Conservation (phyloP, 2,113 vertebrate genomes). For the Bubo scandiacus region DNA sequence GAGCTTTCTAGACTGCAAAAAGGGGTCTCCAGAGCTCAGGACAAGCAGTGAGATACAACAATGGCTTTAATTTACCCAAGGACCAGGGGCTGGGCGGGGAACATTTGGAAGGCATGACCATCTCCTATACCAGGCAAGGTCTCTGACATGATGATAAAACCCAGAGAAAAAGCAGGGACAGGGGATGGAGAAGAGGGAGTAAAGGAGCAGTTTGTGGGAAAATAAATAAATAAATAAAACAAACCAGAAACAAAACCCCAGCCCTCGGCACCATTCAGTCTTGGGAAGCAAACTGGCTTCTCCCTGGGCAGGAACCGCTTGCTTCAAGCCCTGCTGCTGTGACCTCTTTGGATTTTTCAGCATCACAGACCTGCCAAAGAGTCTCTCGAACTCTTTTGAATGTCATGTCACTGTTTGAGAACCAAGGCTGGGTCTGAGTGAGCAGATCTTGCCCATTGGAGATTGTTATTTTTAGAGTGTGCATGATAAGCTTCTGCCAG, state of each 20-base stretch:
- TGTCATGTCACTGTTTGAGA: slow-evolving; percentile 1
- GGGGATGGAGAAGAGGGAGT: not conserved
- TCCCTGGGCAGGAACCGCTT: not conserved
- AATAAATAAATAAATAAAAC: not conserved
- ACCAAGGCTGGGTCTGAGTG: not conserved
- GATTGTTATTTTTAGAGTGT: slow-evolving; percentile 47
- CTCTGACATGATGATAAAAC: not conserved
- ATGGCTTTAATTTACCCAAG: not conserved
- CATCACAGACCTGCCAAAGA: not conserved
- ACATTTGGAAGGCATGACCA: not conserved
- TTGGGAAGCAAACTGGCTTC: not conserved
- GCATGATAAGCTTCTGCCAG: slow-evolving; percentile 40
- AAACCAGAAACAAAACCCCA: not conserved
- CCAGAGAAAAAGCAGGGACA: not conserved
- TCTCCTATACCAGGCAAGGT: not conserved
- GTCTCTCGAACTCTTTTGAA: not conserved
- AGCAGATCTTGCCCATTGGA: slow-evolving; percentile 3
- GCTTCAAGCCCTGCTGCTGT: not conserved
- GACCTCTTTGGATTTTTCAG: not conserved
- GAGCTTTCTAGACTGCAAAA: not conserved
- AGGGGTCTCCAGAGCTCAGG: slow-evolving; percentile 4
- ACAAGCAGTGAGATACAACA: not conserved
- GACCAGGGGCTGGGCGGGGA: not conserved
- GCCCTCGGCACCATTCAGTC: not conserved
- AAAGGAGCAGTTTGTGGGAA: not conserved